Conservation (phyloP, 2,113 vertebrate species). For the Pelecanoides urinatrix region DNA sequence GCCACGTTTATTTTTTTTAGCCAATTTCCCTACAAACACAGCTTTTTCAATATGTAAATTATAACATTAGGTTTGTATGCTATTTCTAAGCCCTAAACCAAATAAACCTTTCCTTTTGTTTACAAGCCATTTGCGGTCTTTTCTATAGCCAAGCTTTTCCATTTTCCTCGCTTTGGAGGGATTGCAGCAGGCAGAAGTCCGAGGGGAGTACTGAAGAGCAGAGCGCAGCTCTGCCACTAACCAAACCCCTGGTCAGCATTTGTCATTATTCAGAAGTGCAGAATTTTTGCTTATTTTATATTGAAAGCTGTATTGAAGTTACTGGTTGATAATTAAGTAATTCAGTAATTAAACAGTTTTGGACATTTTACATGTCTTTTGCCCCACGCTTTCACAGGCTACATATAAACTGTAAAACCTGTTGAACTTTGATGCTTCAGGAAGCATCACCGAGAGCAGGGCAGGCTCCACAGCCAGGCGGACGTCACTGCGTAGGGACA, state of each 20-base stretch:
- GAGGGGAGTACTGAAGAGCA: background rate
- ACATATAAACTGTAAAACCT: background rate
- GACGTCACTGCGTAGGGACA: accelerated
- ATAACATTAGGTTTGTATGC: background rate
- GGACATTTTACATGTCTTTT: background rate
- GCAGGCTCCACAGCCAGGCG: background rate
- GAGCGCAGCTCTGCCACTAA: background rate
- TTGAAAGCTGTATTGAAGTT: background rate
- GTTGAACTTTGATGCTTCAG: background rate
- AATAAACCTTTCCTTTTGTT: background rate
- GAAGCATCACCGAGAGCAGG: background rate
- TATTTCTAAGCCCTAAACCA: background rate
- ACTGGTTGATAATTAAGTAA: background rate
- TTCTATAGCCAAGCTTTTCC: background rate
- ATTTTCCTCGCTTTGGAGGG: background rate
- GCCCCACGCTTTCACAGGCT: background rate
- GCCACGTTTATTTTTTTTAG: background rate
- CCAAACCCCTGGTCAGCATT: accelerated
- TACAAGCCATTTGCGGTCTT: background rate
- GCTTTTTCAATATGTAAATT: background rate
- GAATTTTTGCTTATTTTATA: background rate
- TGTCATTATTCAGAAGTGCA: background rate
- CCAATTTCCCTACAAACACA: accelerated
- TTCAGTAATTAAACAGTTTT: background rate
- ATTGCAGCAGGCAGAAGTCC: background rate